A percentile compares a stretch with the other conserved stretches of the same genome.
These are phyloP conservation scores for Chrysaora quinquecirrha DNA, from an alignment of 30 jellyfish, hydroid and myxozoan genomes.

Conservation along the genomic window DNA sequence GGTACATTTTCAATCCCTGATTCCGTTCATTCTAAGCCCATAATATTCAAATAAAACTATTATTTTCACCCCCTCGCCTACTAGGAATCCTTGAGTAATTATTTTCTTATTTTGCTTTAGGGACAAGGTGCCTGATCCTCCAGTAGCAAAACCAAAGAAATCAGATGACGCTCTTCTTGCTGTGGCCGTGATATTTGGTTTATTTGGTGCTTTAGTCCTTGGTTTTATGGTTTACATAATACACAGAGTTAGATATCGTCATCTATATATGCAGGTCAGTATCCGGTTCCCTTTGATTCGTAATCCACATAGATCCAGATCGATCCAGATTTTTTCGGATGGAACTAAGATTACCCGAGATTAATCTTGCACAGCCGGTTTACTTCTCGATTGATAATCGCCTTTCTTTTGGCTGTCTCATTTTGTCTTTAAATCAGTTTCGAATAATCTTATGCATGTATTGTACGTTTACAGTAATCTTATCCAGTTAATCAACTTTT, in stretches of 20 bases:
- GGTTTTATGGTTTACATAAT: slow-evolving; percentile 89
- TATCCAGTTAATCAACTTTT: too few species aligned
- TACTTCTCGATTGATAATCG: not conserved
- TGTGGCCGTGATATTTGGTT: slow-evolving; percentile 88
- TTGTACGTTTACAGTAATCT: too few species aligned
- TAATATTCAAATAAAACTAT: too few species aligned
- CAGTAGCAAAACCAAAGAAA: slow-evolving; percentile 29
- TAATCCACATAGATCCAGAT: not conserved
- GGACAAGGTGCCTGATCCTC: too few species aligned
- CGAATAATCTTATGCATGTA: too few species aligned
- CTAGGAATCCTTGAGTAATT: too few species aligned
- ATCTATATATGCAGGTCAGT: slow-evolving; percentile 95
- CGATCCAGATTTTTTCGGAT: not conserved
- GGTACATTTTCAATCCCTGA: too few species aligned
- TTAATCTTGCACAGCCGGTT: slow-evolving; percentile 3
- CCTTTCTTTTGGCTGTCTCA: not conserved
- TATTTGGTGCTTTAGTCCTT: slow-evolving; percentile 88
- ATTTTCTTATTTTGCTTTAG: too few species aligned
- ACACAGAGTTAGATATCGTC: slow-evolving; percentile 90
- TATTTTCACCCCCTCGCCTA: too few species aligned
- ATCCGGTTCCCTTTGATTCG: not conserved
- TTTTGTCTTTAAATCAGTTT: too few species aligned
- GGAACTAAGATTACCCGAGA: not conserved
- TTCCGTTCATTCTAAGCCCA: too few species aligned
- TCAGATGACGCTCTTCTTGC: slow-evolving; percentile 79